A percentile compares a stretch with the other conserved stretches of the same genome.
Evolutionary conservation across 2,888 invertebrate genomes (phyloP).

Genomic region (Antheraea assamensis): DNA sequence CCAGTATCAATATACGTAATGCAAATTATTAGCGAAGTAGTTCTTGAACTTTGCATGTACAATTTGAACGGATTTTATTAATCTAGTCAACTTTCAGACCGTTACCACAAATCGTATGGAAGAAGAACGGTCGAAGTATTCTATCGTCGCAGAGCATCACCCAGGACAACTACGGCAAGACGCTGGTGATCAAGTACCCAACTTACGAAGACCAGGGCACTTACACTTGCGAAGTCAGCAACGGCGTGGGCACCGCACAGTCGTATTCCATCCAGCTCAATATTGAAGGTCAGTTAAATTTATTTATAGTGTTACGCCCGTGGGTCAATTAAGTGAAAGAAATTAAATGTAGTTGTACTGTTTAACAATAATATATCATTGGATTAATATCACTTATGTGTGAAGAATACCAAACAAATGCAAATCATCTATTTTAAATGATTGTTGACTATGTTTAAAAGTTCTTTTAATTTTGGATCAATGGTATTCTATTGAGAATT

Average conservation of each 20-base stretch:
- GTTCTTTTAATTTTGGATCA: too few relatives aligned
- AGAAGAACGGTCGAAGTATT: conserved; percentile 88
- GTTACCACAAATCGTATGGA: conserved; percentile 96
- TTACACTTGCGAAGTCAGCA: conserved; percentile 96
- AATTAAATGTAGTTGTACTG: too few relatives aligned
- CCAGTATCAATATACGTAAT: background rate
- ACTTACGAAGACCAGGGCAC: conserved; percentile 94
- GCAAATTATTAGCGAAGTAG: background rate
- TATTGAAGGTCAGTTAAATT: conserved; percentile 81
- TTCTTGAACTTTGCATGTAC: background rate
- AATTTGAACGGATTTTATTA: background rate
- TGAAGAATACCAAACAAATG: too few relatives aligned
- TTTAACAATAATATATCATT: too few relatives aligned
- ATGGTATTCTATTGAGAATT: too few relatives aligned
- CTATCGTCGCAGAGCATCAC: conserved; percentile 87
- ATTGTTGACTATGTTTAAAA: too few relatives aligned
- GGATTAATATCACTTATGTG: too few relatives aligned
- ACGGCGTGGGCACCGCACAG: conserved; percentile 93
- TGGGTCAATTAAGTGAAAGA: too few relatives aligned
- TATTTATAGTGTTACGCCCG: background rate
- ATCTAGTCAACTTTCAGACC: conserved; percentile 81
- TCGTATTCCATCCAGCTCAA: conserved; percentile 92
- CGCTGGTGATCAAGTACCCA: conserved; percentile 92
- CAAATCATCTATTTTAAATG: too few relatives aligned
- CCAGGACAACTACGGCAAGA: conserved; percentile 97